These are phyloP conservation scores for Tetranychus truncatus DNA, from an alignment of 2,888 invertebrate genomes.

Conservation along the genomic window DNA sequence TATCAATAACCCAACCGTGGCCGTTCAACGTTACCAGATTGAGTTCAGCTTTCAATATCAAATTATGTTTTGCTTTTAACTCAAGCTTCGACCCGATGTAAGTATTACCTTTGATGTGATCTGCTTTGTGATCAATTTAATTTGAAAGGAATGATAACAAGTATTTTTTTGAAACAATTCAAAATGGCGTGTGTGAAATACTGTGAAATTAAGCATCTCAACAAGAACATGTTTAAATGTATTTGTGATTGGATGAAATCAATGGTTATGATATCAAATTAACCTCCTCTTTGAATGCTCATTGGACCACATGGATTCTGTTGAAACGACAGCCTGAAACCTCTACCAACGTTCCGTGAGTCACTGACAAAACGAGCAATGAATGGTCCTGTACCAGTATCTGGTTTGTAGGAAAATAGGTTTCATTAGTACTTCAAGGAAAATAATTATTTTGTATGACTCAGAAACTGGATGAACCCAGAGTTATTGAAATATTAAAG, in stretches of 20 bases:
- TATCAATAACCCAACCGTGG: background rate
- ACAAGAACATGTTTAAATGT: too few relatives aligned
- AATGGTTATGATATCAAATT: background rate
- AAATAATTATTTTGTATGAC: background rate
- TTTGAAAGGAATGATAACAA: too few relatives aligned
- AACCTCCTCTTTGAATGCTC: background rate
- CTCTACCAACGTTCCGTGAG: constrained; percentile 21
- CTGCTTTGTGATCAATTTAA: too few relatives aligned
- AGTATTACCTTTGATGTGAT: too few relatives aligned
- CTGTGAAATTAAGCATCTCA: too few relatives aligned
- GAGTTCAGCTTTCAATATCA: too few relatives aligned
- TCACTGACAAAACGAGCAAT: constrained; percentile 24
- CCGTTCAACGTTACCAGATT: background rate
- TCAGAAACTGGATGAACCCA: background rate
- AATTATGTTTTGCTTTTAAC: too few relatives aligned
- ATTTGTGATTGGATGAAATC: background rate
- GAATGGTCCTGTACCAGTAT: constrained; percentile 24
- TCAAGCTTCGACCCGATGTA: too few relatives aligned
- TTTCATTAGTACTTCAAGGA: background rate
- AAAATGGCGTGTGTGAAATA: too few relatives aligned
- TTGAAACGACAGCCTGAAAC: constrained; percentile 24
- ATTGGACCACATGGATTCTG: constrained; percentile 25
- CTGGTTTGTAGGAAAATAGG: background rate
- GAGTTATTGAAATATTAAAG: background rate
- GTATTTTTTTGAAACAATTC: too few relatives aligned